phyloP scores from a whole-genome alignment of 2,113 vertebrate species.

The Tor tambroides region DNA sequence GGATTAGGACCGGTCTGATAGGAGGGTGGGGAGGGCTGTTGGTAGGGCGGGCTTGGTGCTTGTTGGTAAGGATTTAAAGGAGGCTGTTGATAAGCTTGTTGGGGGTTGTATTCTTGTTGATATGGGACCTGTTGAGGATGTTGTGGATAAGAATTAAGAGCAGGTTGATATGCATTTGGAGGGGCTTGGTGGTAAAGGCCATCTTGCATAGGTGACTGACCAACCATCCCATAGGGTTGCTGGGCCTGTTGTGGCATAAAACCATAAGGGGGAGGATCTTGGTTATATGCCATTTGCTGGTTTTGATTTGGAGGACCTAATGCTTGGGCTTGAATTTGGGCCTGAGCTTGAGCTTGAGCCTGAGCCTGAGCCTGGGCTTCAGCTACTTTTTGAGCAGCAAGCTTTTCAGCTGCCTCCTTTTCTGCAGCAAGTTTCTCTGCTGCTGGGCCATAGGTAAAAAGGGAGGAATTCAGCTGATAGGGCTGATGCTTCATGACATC shows the following conservation, averaged over 20 bases:
- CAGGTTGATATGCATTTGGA: constrained; percentile 65
- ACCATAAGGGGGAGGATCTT: constrained; percentile 68
- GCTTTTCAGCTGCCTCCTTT: constrained; percentile 57
- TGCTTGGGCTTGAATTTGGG: constrained; percentile 63
- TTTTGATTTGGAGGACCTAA: constrained; percentile 63
- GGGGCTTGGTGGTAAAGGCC: constrained; percentile 73
- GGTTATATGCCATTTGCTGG: constrained; percentile 71
- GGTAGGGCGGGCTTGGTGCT: constrained; percentile 66
- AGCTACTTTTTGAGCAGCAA: constrained; percentile 58
- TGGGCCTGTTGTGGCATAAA: constrained; percentile 72
- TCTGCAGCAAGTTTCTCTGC: constrained; percentile 67
- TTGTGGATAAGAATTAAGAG: constrained; percentile 52
- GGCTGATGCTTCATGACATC: constrained; percentile 99
- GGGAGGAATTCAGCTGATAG: constrained; percentile 90
- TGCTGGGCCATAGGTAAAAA: constrained; percentile 92
- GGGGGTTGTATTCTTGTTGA: constrained; percentile 67
- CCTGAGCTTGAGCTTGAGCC: constrained; percentile 56
- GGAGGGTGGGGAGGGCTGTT: constrained; percentile 59
- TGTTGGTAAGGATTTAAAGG: constrained; percentile 61
- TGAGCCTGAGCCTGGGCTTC: constrained; percentile 62
- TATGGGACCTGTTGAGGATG: constrained; percentile 50
- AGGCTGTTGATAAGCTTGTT: constrained; percentile 68
- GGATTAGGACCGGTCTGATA: constrained; percentile 62
- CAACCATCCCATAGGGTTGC: constrained; percentile 77
- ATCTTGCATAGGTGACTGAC: constrained; percentile 73